Evolutionary conservation across 2,888 invertebrate species (phyloP).

Genomic region (Torymus auratus): DNA sequence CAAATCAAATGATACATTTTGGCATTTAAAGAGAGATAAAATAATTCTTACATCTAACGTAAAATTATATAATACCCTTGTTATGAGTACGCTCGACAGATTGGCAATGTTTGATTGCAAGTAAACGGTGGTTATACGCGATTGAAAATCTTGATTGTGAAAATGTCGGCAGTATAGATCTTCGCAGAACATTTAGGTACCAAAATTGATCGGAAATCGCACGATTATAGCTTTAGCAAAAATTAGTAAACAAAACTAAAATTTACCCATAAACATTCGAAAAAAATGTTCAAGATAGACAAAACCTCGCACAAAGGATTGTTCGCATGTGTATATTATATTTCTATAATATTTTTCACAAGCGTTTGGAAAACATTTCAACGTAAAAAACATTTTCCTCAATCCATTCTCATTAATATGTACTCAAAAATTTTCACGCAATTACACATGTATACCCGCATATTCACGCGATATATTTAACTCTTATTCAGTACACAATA

Average conservation of each 20-base stretch:
- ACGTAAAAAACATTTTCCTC: no score
- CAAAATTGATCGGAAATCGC: constrained; percentile 11
- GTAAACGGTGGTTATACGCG: background rate
- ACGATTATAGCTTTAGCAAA: no score
- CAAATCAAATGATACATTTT: constrained; percentile 7
- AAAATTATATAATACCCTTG: constrained; percentile 34
- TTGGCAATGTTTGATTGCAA: constrained; percentile 18
- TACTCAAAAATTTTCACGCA: no score
- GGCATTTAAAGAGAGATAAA: constrained; percentile 7
- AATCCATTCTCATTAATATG: no score
- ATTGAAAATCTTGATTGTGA: background rate
- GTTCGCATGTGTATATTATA: no score
- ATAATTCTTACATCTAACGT: constrained; percentile 26
- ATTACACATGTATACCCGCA: no score
- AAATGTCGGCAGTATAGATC: constrained; percentile 15
- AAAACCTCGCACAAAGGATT: no score
- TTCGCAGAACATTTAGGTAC: constrained; percentile 22
- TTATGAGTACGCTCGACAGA: constrained; percentile 13
- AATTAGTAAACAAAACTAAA: no score
- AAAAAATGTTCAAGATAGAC: background rate
- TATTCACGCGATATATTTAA: no score
- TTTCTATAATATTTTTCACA: no score
- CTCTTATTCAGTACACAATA: no score
- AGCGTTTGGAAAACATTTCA: no score
- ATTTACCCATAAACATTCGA: background rate